phyloP scores from a whole-genome alignment of 2,113 vertebrate genomes.

The Myrmecophaga tridactyla region DNA sequence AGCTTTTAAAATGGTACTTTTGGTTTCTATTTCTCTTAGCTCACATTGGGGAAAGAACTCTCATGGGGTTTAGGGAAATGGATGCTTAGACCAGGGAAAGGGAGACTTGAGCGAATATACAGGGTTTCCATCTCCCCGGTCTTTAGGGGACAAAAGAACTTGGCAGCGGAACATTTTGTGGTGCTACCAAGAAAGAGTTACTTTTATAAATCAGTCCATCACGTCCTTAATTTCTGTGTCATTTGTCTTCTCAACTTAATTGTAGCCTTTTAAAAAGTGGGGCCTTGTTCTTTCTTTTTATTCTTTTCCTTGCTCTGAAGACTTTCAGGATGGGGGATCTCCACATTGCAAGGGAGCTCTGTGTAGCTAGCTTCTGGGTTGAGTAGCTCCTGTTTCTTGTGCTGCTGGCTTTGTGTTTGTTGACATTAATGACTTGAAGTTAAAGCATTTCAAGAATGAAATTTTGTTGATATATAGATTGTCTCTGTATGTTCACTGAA shows the following conservation, averaged over 20 bases:
- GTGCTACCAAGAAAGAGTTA: slow-evolving; percentile 34
- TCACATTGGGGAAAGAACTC: not conserved
- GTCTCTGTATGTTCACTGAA: not conserved
- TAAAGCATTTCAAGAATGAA: not conserved
- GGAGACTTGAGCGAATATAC: not conserved
- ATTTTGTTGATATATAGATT: not conserved
- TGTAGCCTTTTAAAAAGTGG: not conserved
- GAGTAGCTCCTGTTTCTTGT: not conserved
- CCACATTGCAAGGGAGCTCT: rapidly evolving
- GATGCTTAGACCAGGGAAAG: not conserved
- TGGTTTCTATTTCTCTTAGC: not conserved
- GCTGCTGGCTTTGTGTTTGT: not conserved
- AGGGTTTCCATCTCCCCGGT: slow-evolving; percentile 31
- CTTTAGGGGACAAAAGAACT: slow-evolving; percentile 16
- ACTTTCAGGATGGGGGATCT: not conserved
- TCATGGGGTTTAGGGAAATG: not conserved
- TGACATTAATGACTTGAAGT: slow-evolving; percentile 24
- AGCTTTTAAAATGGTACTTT: not conserved
- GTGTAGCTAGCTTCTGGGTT: not conserved
- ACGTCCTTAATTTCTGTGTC: slow-evolving; percentile 39
- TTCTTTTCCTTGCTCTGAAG: not conserved
- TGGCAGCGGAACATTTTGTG: slow-evolving; percentile 28
- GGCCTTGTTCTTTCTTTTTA: not conserved
- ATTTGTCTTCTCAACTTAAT: slow-evolving; percentile 21
- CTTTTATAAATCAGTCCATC: slow-evolving; percentile 42